phyloP scores from a whole-genome alignment of 2,797 vertebrate species.

The Gambusia yucatana region DNA sequence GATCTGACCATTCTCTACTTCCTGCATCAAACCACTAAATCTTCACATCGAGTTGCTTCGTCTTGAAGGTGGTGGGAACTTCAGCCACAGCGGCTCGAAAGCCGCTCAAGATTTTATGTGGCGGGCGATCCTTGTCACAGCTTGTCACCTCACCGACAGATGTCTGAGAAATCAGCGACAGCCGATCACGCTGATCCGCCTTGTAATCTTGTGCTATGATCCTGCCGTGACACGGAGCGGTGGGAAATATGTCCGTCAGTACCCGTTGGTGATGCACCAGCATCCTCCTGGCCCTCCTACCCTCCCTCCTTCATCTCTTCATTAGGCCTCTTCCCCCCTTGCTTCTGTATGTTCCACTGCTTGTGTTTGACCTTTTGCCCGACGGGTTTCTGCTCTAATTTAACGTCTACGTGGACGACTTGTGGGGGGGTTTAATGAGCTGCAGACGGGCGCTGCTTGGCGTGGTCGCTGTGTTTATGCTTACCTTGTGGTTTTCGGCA shows the following conservation, averaged over 20 bases:
- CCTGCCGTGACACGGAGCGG: slow-evolving; percentile 78
- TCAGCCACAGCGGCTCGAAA: slow-evolving; percentile 30
- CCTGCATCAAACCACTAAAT: slow-evolving; percentile 38
- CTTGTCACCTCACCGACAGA: slow-evolving; percentile 91
- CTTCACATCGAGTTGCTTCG: not conserved
- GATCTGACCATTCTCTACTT: slow-evolving; percentile 5
- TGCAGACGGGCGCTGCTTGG: not conserved
- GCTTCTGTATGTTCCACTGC: slow-evolving; percentile 21
- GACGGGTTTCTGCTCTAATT: slow-evolving; percentile 12
- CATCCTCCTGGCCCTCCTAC: slow-evolving; percentile 45
- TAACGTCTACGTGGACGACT: slow-evolving; percentile 10
- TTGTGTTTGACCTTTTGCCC: slow-evolving; percentile 33
- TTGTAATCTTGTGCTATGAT: slow-evolving; percentile 85
- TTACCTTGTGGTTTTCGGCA: slow-evolving; percentile 52
- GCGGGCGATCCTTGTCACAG: slow-evolving; percentile 88
- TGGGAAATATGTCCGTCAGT: slow-evolving; percentile 79
- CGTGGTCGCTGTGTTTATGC: slow-evolving; percentile 36
- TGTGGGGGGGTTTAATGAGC: not conserved
- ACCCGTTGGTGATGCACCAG: slow-evolving; percentile 55
- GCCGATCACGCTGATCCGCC: slow-evolving; percentile 89
- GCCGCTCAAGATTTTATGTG: slow-evolving; percentile 71
- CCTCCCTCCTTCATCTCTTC: slow-evolving; percentile 42
- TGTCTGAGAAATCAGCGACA: slow-evolving; percentile 93
- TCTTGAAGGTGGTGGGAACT: not conserved
- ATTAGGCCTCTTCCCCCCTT: slow-evolving; percentile 35